Evolutionary conservation across 2,113 vertebrate genomes (phyloP).

Genomic region (Ivindomyrus marchei): DNA sequence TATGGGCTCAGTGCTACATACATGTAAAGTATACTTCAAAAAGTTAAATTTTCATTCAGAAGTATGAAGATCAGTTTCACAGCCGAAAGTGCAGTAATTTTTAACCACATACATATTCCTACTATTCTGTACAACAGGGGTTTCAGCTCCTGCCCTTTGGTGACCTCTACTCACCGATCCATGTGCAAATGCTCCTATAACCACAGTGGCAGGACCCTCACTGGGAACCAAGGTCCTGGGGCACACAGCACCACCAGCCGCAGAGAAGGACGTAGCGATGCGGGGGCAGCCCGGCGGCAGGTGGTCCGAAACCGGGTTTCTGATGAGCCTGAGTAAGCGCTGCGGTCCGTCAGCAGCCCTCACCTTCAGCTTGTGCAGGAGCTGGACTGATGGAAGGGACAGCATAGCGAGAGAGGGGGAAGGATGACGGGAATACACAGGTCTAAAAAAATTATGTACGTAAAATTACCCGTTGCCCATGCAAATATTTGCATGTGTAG

Average conservation of each 20-base stretch:
- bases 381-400: conserved; percentile 68
- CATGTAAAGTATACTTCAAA: not conserved
- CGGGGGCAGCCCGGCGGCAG: conserved; percentile 86
- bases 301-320: conserved; percentile 88
- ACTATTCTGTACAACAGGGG: not conserved
- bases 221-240: conserved; percentile 70
- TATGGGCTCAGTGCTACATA: no score
- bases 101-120: not conserved
- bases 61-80: not conserved
- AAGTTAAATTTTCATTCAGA: not conserved
- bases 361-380: conserved; percentile 92
- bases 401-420: not conserved
- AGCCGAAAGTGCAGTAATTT: not conserved
- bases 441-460: not conserved
- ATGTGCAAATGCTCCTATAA: conserved; percentile 92
- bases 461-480: not conserved
- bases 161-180: conserved; percentile 69
- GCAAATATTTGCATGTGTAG: not conserved
- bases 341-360: conserved; percentile 91
- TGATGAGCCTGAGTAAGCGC: conserved; percentile 87
- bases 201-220: conserved; percentile 71
- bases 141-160: not conserved
- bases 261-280: conserved; percentile 76
- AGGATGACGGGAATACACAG: not conserved
- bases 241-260: conserved; percentile 53